Percentiles rank a stretch among this genome's conserved stretches.
phyloP scores from a whole-genome alignment of 2,113 vertebrate species.

The Chunga burmeisteri region DNA sequence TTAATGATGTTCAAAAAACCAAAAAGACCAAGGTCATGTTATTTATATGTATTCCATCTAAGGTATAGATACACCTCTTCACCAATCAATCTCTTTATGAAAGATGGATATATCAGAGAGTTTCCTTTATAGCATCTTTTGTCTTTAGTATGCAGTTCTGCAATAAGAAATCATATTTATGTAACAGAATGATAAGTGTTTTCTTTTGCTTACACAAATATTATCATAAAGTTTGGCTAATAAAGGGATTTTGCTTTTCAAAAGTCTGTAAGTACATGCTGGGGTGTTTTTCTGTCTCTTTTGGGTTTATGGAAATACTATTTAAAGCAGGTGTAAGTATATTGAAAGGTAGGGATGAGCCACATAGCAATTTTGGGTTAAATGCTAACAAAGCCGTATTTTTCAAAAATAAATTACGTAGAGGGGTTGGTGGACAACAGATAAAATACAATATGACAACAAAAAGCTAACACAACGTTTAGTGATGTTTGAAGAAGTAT shows the following conservation, averaged over 20 bases:
- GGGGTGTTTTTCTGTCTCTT: neutral
- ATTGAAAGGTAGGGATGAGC: neutral
- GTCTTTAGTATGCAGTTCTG: neutral
- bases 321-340: neutral
- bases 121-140: neutral
- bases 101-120: neutral
- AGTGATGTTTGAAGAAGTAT: neutral
- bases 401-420: neutral
- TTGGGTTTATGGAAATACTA: neutral
- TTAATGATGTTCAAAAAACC: neutral
- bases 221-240: neutral
- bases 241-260: neutral
- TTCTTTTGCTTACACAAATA: neutral
- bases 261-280: neutral
- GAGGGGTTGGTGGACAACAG: neutral
- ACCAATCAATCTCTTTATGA: neutral
- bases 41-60: neutral
- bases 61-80: neutral
- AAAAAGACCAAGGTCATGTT: neutral
- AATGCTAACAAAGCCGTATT: neutral
- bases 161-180: neutral
- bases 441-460: neutral
- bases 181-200: neutral
- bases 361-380: neutral
- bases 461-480: neutral